These are phyloP conservation scores for Idaea biselata DNA, from an alignment of 2,888 invertebrate genomes.

Conservation along the genomic window DNA sequence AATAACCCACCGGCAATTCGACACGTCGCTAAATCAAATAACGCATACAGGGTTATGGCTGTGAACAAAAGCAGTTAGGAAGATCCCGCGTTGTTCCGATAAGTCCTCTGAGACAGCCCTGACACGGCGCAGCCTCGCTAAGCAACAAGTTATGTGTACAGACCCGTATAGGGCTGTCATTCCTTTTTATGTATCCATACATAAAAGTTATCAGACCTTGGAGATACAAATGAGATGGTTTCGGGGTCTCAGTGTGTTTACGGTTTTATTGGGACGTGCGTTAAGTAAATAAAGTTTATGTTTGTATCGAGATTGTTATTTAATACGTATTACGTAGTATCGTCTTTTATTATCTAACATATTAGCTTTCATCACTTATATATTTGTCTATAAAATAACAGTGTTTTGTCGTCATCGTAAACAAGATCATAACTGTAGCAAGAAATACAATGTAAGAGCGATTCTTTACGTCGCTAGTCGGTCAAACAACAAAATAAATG, in stretches of 20 bases:
- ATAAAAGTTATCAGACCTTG: slow-evolving; percentile 27
- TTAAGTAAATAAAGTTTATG: slow-evolving; percentile 9
- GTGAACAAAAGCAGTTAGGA: slow-evolving; percentile 27
- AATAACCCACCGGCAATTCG: slow-evolving; percentile 1
- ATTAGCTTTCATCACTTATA: not conserved
- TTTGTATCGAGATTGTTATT: slow-evolving; percentile 4
- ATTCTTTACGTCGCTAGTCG: not conserved
- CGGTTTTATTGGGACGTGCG: slow-evolving; percentile 22
- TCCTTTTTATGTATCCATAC: slow-evolving; percentile 24
- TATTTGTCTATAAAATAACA: not conserved
- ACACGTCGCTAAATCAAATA: slow-evolving; percentile 25
- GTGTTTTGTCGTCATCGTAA: not conserved
- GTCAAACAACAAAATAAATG: not conserved
- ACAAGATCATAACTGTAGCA: not conserved
- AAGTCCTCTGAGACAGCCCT: slow-evolving; percentile 31
- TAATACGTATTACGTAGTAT: slow-evolving; percentile 2
- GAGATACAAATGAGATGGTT: slow-evolving; percentile 26
- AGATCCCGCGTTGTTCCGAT: slow-evolving; percentile 27
- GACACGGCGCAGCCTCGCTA: slow-evolving; percentile 22
- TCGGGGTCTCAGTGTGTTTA: slow-evolving; percentile 22
- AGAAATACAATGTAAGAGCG: not conserved
- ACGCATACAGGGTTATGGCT: slow-evolving; percentile 24
- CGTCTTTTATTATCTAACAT: not conserved
- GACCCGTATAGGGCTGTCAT: slow-evolving; percentile 22
- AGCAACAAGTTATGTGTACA: slow-evolving; percentile 44